A percentile compares a stretch with the other conserved stretches of the same genome.
Conservation (phyloP, 2,888 invertebrate species). For the Gonocerus acuteangulatus region DNA sequence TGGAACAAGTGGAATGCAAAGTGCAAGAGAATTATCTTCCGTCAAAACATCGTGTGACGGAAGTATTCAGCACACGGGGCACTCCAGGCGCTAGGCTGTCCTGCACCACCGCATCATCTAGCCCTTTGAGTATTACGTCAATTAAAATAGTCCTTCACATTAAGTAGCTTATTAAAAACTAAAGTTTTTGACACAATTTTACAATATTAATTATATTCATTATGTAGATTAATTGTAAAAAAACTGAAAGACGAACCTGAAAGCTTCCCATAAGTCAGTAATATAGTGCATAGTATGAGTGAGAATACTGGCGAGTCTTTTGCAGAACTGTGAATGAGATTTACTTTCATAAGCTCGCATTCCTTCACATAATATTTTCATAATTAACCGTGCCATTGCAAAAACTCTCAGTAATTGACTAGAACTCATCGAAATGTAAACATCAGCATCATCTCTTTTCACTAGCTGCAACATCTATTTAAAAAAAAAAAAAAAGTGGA, state of each 20-base stretch:
- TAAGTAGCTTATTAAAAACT: no score
- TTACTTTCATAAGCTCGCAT: conserved; percentile 40
- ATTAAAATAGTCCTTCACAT: no score
- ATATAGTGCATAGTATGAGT: conserved; percentile 65
- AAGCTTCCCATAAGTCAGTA: conserved; percentile 61
- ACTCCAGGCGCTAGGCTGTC: no score
- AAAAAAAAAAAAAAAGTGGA: neutral
- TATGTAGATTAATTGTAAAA: no score
- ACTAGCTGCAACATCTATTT: conserved; percentile 45
- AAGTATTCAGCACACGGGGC: no score
- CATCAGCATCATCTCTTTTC: conserved; percentile 40
- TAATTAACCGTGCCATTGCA: conserved; percentile 59
- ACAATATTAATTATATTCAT: no score
- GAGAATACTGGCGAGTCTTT: conserved; percentile 58
- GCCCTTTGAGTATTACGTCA: no score
- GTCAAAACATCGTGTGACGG: no score
- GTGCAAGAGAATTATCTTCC: no score
- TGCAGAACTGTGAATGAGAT: conserved; percentile 63
- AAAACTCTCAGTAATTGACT: conserved; percentile 43
- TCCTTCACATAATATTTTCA: conserved; percentile 42
- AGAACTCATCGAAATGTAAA: conserved; percentile 34
- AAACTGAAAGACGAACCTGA: conserved; percentile 43
- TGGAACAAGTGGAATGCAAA: no score
- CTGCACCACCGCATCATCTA: no score
- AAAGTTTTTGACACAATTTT: no score